Evolutionary conservation across 2,888 invertebrate genomes (phyloP).

Genomic region (Cremastinae sp.): DNA sequence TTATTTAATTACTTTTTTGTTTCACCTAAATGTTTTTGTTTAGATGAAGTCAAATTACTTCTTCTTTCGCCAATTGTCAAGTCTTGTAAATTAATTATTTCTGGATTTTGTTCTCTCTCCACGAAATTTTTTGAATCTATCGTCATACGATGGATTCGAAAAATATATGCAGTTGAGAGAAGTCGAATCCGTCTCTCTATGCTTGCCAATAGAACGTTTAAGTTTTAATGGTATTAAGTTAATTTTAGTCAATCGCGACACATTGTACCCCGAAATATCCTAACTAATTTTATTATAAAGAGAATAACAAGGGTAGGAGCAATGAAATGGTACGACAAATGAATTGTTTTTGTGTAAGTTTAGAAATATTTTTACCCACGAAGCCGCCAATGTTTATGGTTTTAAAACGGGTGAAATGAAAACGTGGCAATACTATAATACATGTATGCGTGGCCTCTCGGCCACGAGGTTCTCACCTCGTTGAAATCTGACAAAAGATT

Average conservation of each 20-base stretch:
- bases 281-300: constrained; percentile 42
- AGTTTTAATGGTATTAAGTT: constrained; percentile 49
- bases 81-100: constrained; percentile 59
- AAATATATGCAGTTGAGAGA: constrained; percentile 66
- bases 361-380: constrained; percentile 34
- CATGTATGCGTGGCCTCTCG: constrained; percentile 21
- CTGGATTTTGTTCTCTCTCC: constrained; percentile 49
- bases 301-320: constrained; percentile 3
- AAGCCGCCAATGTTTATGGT: constrained; percentile 24
- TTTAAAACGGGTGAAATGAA: constrained; percentile 45
- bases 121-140: constrained; percentile 69
- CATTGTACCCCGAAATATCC: constrained; percentile 46
- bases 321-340: constrained; percentile 16
- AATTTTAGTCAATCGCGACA: constrained; percentile 54
- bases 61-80: constrained; percentile 60
- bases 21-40: constrained; percentile 79
- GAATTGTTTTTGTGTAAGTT: constrained; percentile 45
- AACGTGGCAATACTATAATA: constrained; percentile 46
- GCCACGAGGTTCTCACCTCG: constrained; percentile 35
- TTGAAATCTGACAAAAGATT: constrained; percentile 40
- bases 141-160: constrained; percentile 66
- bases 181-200: constrained; percentile 65
- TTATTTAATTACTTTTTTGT: constrained; percentile 69
- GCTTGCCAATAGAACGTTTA: constrained; percentile 72
- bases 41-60: constrained; percentile 78